Evolutionary conservation across 2,113 vertebrate species (phyloP).

Genomic region (Vimba vimba): DNA sequence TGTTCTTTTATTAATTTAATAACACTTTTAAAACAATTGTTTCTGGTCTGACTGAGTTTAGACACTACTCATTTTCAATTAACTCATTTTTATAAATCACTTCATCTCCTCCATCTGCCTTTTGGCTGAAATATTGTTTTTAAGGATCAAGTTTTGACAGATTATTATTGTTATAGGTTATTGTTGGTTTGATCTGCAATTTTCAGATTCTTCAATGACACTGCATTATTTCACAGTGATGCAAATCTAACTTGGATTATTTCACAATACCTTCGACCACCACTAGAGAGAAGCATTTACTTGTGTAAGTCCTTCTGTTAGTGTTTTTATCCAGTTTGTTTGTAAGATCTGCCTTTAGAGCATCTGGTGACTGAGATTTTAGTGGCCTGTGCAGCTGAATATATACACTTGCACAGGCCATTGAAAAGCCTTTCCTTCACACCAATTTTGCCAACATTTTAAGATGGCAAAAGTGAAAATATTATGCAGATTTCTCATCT

Average conservation of each 20-base stretch:
- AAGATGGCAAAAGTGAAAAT: not conserved
- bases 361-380: not conserved
- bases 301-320: not conserved
- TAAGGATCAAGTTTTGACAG: not conserved
- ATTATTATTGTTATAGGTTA: not conserved
- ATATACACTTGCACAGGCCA: not conserved
- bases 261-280: not conserved
- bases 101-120: no score
- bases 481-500: not conserved
- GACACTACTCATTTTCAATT: no score
- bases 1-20: no score
- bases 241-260: not conserved
- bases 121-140: no score
- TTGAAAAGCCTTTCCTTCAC: not conserved
- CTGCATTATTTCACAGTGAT: not conserved
- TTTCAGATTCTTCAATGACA: not conserved
- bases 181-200: not conserved
- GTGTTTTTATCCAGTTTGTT: not conserved
- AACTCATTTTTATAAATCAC: no score
- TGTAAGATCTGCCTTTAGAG: not conserved
- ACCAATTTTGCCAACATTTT: not conserved
- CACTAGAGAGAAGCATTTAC: conserved; percentile 40
- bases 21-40: no score
- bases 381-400: not conserved
- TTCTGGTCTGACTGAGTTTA: no score